These are phyloP conservation scores for Notolepis coatsorum DNA, from an alignment of 2,797 vertebrate species.

Conservation along the genomic window DNA sequence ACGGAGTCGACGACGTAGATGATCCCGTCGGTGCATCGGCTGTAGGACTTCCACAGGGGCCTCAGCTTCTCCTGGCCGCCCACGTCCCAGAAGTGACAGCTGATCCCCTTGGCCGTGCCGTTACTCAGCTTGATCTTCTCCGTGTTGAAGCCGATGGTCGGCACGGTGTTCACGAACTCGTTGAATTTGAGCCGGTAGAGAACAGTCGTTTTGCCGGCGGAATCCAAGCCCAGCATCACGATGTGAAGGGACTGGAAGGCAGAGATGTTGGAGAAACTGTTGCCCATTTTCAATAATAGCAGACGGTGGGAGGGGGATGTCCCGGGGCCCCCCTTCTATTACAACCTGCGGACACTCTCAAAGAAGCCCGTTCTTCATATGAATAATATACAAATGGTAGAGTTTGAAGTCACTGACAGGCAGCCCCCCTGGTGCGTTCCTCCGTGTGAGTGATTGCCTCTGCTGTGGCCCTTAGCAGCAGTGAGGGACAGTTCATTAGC, in stretches of 20 bases:
- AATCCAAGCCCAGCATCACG: conserved; percentile 97
- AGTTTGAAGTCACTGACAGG: neutral
- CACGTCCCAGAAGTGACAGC: conserved; percentile 99
- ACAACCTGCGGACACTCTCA: neutral
- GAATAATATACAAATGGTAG: neutral
- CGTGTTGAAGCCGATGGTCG: conserved; percentile 98
- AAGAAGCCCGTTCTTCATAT: neutral
- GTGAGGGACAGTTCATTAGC: conserved; percentile 53
- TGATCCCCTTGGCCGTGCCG: conserved; percentile 93
- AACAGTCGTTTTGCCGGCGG: conserved; percentile 96
- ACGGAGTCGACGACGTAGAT: conserved; percentile 99
- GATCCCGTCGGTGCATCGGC: conserved; percentile 96
- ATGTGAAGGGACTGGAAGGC: conserved; percentile 97
- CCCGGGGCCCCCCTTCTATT: neutral
- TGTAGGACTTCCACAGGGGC: conserved; percentile 98
- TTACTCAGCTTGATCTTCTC: conserved; percentile 94
- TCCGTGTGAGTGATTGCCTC: conserved; percentile 20
- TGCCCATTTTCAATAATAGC: conserved; percentile 85
- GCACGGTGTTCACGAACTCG: conserved; percentile 98
- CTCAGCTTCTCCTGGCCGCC: conserved; percentile 98
- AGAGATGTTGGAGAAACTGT: conserved; percentile 93
- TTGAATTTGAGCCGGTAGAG: conserved; percentile 96
- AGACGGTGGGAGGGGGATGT: neutral
- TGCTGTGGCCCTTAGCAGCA: conserved; percentile 46
- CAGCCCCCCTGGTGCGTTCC: neutral